A percentile compares a stretch with the other conserved stretches of the same genome.
phyloP scores from a whole-genome alignment of 2,888 invertebrate species.

The Conus canariensis region DNA sequence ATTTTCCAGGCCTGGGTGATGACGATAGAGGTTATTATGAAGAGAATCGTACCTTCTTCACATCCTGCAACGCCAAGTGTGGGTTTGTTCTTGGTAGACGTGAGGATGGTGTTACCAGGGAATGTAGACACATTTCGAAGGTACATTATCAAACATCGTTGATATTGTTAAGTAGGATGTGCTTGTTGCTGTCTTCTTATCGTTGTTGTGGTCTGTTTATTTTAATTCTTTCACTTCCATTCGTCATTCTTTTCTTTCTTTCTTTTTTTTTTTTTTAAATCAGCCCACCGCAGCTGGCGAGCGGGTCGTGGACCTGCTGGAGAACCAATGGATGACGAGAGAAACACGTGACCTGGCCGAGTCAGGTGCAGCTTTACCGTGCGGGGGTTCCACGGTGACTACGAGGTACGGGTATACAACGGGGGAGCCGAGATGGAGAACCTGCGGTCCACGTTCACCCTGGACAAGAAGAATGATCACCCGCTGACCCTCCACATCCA shows the following conservation, averaged over 20 bases:
- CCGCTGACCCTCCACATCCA: conserved; percentile 9
- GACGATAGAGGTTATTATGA: no score
- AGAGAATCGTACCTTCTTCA: no score
- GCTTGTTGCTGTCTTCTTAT: background rate
- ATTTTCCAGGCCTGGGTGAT: no score
- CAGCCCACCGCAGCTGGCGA: conserved; percentile 44
- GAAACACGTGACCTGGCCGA: conserved; percentile 34
- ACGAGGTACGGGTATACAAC: conserved; percentile 48
- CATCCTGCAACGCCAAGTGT: no score
- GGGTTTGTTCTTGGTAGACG: no score
- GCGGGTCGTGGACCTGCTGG: conserved; percentile 42
- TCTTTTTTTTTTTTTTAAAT: background rate
- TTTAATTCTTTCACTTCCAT: background rate
- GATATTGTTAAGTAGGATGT: background rate
- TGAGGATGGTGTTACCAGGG: no score
- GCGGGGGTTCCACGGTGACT: conserved; percentile 56
- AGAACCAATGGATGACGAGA: conserved; percentile 49
- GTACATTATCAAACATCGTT: no score
- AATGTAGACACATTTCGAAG: no score
- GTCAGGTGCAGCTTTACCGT: conserved; percentile 39
- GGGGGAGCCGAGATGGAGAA: background rate
- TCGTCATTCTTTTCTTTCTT: background rate
- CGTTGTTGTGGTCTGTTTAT: no score
- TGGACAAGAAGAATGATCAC: background rate
- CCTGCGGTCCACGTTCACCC: conserved; percentile 17